These are phyloP conservation scores for Geophilus truncorum DNA, from an alignment of 2,888 invertebrate genomes.

Conservation along the genomic window DNA sequence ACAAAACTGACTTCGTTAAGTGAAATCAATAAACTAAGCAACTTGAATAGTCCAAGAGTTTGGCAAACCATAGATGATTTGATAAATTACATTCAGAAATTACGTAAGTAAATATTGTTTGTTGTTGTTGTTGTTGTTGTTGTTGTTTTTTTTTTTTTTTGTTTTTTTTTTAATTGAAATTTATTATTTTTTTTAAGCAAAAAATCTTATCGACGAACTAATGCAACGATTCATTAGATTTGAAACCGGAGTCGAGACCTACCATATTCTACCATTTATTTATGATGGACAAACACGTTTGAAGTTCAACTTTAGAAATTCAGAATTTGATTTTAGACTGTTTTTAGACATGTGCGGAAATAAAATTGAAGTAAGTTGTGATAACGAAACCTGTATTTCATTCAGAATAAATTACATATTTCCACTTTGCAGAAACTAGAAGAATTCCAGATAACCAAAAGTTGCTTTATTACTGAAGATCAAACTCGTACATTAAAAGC, in stretches of 20 bases:
- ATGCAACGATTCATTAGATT: background rate
- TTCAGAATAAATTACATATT: background rate
- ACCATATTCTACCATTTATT: background rate
- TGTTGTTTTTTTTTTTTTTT: background rate
- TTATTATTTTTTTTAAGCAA: background rate
- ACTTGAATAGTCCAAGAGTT: too few species aligned
- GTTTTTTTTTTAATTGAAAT: background rate
- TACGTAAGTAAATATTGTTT: too few species aligned
- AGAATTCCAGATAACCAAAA: background rate
- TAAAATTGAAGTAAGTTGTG: background rate
- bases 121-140: too few species aligned
- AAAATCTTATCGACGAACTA: background rate
- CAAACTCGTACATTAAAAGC: background rate
- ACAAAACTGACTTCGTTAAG: too few species aligned
- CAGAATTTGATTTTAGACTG: background rate
- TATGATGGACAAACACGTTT: background rate
- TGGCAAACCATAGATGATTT: too few species aligned
- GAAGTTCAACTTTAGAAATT: background rate
- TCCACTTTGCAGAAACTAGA: background rate
- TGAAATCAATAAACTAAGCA: too few species aligned
- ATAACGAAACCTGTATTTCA: too few species aligned
- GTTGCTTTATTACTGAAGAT: background rate
- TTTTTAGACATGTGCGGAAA: background rate
- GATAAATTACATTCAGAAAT: background rate
- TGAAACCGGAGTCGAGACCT: background rate